A percentile compares a stretch with the other conserved stretches of the same genome.
Conservation (phyloP, 2,797 vertebrate species). For the Dromococcyx pavoninus region DNA sequence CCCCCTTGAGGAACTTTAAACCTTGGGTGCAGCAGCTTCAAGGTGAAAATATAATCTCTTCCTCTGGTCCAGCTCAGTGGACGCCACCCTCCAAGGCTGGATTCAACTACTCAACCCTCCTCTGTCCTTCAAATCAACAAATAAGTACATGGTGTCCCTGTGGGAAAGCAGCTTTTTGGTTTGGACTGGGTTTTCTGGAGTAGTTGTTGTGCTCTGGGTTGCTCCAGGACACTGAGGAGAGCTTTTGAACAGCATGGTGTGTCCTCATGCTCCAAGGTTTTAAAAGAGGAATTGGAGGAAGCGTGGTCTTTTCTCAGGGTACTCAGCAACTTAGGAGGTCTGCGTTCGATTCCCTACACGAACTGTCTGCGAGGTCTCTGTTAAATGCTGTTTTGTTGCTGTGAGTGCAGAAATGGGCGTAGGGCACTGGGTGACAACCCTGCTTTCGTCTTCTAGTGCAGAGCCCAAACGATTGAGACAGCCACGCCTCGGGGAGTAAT, state of each 20-base stretch:
- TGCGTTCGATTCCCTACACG: not conserved
- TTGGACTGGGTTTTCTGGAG: not conserved
- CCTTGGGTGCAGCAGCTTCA: not conserved
- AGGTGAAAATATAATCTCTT: not conserved
- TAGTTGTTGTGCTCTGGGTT: not conserved
- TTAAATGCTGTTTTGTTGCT: not conserved
- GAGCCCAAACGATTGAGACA: not conserved
- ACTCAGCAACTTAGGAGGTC: not conserved
- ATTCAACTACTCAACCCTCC: not conserved
- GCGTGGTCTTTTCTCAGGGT: not conserved
- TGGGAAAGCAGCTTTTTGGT: not conserved
- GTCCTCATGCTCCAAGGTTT: not conserved
- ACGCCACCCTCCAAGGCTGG: not conserved
- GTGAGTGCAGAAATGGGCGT: not conserved
- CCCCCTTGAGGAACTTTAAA: not conserved
- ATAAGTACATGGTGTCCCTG: not conserved
- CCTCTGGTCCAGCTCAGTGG: not conserved
- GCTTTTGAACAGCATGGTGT: accelerated
- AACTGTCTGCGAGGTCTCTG: not conserved
- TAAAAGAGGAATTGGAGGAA: not conserved
- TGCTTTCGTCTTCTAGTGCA: not conserved
- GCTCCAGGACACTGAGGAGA: not conserved
- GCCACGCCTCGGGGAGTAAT: not conserved
- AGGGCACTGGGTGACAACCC: not conserved
- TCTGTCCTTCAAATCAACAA: not conserved